Base-by-base conservation (phyloP, 2,113 vertebrate species). In the Lophura nycthemera region DNA sequence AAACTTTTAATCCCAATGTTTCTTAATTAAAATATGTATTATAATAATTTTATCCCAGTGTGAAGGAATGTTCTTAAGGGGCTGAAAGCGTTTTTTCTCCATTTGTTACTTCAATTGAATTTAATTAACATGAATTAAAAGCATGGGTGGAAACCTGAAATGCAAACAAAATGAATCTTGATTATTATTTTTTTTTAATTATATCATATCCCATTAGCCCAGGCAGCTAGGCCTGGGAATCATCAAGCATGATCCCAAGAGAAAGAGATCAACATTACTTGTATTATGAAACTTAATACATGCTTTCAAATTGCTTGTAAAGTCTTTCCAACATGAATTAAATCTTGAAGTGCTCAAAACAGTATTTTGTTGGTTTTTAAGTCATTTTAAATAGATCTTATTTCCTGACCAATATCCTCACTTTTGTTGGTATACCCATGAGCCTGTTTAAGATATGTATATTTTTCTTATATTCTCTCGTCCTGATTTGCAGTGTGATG, bases 381-480 rank as follows among this genome's bases (percentile, higher is more conserved):
- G 78, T 75, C 0, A 72, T 91, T 96, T 91, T 83, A 60, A 89
- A 88, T 72, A 85, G 80, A 90, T 85, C 25, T 74, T 40, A 59
- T 90, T 95, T 96, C 80, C 75, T 88, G 78, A 90, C 91, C 80
- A 96, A 89, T 92, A 83, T 50, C 21, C 61, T 90, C 13, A 45
- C 32, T 40, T 91, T 96, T 95, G 66, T 78, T 88, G 34, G 67
- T 80, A 63, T 82, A 52, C 32, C 32, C 70, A 74, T 65, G 47
- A 85, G 32, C 52, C 52, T 36, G 24, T 90, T 86, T 81, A 86
- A 95, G 48, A 75, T 91, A 77, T 13, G 80, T 27, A 72, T 93
- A 96, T 92, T 84, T 60, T 95, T 86, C 75, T 96, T 21, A 89
- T 60, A 79, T 34, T 69, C 57, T 86, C 20, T 79, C 21, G 88